Evolutionary conservation across 2,888 invertebrate genomes (phyloP), one percentile per base, ranked within the genome.

Genomic region (Atherix ibis): DNA sequence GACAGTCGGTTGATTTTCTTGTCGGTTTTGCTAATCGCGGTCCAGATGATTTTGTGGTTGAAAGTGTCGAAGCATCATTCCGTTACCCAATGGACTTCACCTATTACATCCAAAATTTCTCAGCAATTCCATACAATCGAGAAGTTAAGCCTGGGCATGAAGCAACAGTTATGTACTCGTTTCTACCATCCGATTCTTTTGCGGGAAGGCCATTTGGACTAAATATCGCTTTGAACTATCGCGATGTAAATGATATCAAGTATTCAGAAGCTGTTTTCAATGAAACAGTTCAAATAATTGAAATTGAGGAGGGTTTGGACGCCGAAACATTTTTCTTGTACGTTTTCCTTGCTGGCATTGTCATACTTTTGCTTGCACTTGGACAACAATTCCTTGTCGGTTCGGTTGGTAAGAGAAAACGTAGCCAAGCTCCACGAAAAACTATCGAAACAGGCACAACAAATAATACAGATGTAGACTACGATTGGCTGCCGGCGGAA

Each of bases 271-370:
- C 95, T 27, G 89, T 98, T 3, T 98, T 87, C 71, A 98, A 98
- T 60, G 92, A 97, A 64, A 99, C 98, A 0, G 72, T 98, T 18
- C 85, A 85, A 62, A 85, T 98, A 36, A 75, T 89, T 4, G 98
- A 99, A 63, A 70, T 97, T 26, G 94, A 97, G 45, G 92, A 94
- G 61, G 94, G 95, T 35, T 68, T 98, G 38, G 97, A 97, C 58
- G 92, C 94, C 15, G 98, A 98, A 70, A 97, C 95, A 15, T 88
- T 97, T 70, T 98, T 98, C 76, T 67, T 99, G 46, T 97, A 97
- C 55, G 71, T 98, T 38, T 84, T 98, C 65, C 70, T 98, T 41
- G 85, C 84, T 14, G 95, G 91, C 3, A 78, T 88, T 37, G 78
- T 77, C 32, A 82, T 95, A 31, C 66, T 97, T 32, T 67, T 87